These are phyloP conservation scores for Crotalus viridis DNA, from an alignment of 2,113 vertebrate genomes.

Conservation along the genomic window DNA sequence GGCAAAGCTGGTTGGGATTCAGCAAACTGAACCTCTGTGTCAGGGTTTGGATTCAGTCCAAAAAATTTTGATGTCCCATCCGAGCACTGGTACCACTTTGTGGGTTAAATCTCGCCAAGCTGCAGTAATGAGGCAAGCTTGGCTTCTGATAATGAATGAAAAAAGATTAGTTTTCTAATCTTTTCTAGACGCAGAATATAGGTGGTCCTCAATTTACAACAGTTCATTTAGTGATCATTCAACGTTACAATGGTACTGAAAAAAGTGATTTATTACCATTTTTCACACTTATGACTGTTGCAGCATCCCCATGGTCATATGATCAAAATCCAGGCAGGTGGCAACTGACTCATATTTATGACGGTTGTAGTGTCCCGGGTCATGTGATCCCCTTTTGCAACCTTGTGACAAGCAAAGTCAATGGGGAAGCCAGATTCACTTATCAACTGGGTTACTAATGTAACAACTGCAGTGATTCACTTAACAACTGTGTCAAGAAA, in stretches of 20 bases:
- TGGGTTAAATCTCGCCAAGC: neutral
- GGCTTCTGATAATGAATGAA: neutral
- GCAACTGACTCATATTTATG: neutral
- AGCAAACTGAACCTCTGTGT: neutral
- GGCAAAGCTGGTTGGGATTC: neutral
- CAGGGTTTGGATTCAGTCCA: neutral
- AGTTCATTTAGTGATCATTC: neutral
- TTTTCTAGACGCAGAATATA: neutral
- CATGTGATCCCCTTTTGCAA: neutral
- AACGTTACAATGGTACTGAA: neutral
- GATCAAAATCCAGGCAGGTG: neutral
- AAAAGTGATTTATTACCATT: neutral
- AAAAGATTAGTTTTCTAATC: neutral
- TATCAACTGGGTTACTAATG: neutral
- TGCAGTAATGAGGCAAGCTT: neutral
- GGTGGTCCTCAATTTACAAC: neutral
- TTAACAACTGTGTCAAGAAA: neutral
- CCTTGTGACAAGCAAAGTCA: neutral
- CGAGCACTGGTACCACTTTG: neutral
- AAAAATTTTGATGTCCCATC: neutral
- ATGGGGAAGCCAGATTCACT: neutral
- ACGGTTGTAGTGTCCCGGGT: neutral
- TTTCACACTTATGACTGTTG: neutral
- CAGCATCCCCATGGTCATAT: neutral
- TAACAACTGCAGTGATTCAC: neutral